phyloP scores from a whole-genome alignment of 2,888 invertebrate species.

The Pseudanteris insignis region DNA sequence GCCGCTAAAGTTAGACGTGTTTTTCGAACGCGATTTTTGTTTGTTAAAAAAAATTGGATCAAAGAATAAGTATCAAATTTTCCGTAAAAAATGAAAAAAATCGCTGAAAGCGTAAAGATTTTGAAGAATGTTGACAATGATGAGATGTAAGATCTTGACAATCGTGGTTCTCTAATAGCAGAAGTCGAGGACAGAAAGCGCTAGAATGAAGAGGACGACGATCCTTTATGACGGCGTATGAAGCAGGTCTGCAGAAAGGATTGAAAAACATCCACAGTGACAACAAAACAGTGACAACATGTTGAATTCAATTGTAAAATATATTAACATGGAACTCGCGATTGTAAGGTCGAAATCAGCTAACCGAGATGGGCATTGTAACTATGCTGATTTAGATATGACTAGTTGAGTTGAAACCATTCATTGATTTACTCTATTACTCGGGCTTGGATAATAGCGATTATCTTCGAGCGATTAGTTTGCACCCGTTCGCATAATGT shows the following conservation, averaged over 20 bases:
- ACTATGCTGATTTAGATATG: constrained; percentile 7
- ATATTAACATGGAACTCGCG: constrained; percentile 5
- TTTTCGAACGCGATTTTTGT: too few species aligned
- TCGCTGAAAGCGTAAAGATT: too few species aligned
- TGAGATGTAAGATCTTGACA: too few species aligned
- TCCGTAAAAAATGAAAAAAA: too few species aligned
- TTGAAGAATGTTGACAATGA: too few species aligned
- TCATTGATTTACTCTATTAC: constrained; percentile 1
- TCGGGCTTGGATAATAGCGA: constrained; percentile 3
- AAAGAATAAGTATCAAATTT: too few species aligned
- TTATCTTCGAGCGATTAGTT: constrained; percentile 8
- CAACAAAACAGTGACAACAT: constrained; percentile 44
- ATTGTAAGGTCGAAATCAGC: background rate
- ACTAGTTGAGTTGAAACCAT: constrained; percentile 7
- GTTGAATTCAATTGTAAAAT: background rate
- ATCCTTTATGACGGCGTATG: background rate
- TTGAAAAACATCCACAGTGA: background rate
- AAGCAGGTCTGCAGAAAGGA: background rate
- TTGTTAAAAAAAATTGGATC: too few species aligned
- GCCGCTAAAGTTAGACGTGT: too few species aligned
- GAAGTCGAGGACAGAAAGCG: too few species aligned
- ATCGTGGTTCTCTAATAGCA: too few species aligned
- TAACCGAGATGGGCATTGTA: background rate
- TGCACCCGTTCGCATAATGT: constrained; percentile 14
- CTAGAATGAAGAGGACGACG: background rate